Evolutionary conservation across 2,113 vertebrate genomes (phyloP).

Genomic region (Paralichthys olivaceus): DNA sequence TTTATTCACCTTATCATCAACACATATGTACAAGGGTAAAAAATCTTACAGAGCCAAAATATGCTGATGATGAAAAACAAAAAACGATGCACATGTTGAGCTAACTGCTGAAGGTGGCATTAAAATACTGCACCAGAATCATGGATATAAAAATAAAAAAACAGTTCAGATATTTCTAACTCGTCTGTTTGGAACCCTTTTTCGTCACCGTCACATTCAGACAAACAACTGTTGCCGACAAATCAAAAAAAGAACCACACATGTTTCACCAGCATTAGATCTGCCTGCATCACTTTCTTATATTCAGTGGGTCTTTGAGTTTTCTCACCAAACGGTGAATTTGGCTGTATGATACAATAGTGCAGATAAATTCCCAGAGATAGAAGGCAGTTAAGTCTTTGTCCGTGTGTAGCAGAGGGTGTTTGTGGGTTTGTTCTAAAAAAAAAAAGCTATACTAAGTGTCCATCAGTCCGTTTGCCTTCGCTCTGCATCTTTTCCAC

Average conservation of each 20-base stretch:
- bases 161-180: slow-evolving; percentile 3
- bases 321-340: not conserved
- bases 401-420: slow-evolving; percentile 21
- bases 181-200: not conserved
- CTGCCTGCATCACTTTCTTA: no score
- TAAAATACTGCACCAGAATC: slow-evolving; percentile 24
- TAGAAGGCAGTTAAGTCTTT: slow-evolving; percentile 37
- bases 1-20: slow-evolving; percentile 70
- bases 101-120: slow-evolving; percentile 1
- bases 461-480: slow-evolving; percentile 2
- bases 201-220: not conserved
- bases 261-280: not conserved
- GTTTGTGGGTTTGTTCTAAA: not conserved
- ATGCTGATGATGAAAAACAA: slow-evolving; percentile 6
- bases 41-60: slow-evolving; percentile 33
- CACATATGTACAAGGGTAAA: slow-evolving; percentile 69
- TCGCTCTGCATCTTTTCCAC: not conserved
- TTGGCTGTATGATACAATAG: slow-evolving; percentile 14
- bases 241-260: slow-evolving; percentile 12
- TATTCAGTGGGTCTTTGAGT: not conserved
- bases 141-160: slow-evolving; percentile 46
- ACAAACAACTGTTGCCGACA: slow-evolving; percentile 17
- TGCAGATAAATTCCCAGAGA: slow-evolving; percentile 45
- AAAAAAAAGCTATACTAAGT: not conserved
- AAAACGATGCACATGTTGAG: slow-evolving; percentile 4